Evolutionary conservation across 2,113 vertebrate species (phyloP).

Genomic region (Cyprichromis sp.): DNA sequence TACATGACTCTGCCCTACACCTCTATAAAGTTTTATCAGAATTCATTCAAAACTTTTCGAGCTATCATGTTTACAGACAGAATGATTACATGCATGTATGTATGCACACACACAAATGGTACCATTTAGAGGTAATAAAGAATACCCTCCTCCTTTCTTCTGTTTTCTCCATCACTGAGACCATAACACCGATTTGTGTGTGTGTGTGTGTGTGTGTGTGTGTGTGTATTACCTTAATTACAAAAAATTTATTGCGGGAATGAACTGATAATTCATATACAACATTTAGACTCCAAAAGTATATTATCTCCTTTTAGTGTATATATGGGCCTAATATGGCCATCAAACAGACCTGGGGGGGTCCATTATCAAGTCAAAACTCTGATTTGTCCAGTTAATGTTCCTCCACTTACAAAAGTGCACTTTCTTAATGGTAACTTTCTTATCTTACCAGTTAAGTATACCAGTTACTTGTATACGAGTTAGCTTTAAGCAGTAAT

Average conservation of each 20-base stretch:
- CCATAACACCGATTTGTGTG: neutral
- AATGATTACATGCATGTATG: neutral
- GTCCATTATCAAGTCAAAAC: neutral
- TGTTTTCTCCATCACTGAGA: neutral
- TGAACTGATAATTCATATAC: neutral
- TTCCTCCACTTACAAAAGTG: neutral
- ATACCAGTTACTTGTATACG: neutral
- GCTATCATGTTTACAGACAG: neutral
- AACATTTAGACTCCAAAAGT: neutral
- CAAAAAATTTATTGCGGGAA: neutral
- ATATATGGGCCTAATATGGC: neutral
- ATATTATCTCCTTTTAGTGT: neutral
- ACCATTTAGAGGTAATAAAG: neutral
- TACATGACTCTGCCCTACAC: neutral
- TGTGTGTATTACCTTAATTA: neutral
- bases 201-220: neutral
- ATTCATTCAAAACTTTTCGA: neutral
- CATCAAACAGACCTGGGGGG: neutral
- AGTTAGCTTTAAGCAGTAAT: neutral
- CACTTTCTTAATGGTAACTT: neutral
- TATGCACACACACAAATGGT: neutral
- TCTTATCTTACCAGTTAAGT: neutral
- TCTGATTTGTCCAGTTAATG: neutral
- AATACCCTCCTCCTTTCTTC: neutral
- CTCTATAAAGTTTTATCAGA: neutral